Percentiles rank a stretch among this genome's conserved stretches.
These are phyloP conservation scores for Eupeodes latifasciatus DNA, from an alignment of 2,888 invertebrate species.

Conservation along the genomic window DNA sequence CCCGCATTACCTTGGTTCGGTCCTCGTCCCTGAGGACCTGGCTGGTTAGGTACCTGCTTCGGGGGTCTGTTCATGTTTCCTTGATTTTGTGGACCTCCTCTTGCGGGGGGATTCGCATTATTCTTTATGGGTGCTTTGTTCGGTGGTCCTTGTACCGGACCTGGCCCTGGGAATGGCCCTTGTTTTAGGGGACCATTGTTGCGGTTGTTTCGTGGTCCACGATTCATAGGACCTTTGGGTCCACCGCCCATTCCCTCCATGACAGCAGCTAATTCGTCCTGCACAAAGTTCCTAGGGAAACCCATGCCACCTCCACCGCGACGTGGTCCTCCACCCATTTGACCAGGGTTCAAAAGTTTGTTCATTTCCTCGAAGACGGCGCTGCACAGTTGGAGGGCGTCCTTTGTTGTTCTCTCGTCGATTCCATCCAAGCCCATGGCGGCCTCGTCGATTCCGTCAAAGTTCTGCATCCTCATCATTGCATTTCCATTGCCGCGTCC, in stretches of 20 bases:
- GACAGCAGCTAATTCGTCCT: conserved; percentile 24
- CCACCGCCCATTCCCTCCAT: conserved; percentile 31
- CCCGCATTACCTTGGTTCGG: conserved; percentile 27
- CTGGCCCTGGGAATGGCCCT: background rate
- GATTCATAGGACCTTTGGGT: conserved; percentile 30
- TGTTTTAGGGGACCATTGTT: conserved; percentile 29
- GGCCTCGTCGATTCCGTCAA: background rate
- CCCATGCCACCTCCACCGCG: conserved; percentile 61
- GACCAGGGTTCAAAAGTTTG: conserved; percentile 53
- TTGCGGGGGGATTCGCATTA: background rate
- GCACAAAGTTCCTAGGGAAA: conserved; percentile 49
- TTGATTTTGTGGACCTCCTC: conserved; percentile 4
- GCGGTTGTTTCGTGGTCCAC: conserved; percentile 44
- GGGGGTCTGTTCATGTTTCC: background rate
- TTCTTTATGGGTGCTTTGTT: background rate
- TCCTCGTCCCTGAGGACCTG: background rate
- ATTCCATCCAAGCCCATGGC: conserved; percentile 59
- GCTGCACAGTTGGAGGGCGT: conserved; percentile 70
- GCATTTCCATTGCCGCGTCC: conserved; percentile 25
- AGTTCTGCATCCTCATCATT: conserved; percentile 3
- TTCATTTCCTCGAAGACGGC: conserved; percentile 71
- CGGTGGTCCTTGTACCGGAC: background rate
- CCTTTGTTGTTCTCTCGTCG: conserved; percentile 66
- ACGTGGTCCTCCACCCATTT: conserved; percentile 30
- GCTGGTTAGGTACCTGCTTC: background rate